Evolutionary conservation across 2,797 vertebrate genomes (phyloP).

Genomic region (Alca torda): DNA sequence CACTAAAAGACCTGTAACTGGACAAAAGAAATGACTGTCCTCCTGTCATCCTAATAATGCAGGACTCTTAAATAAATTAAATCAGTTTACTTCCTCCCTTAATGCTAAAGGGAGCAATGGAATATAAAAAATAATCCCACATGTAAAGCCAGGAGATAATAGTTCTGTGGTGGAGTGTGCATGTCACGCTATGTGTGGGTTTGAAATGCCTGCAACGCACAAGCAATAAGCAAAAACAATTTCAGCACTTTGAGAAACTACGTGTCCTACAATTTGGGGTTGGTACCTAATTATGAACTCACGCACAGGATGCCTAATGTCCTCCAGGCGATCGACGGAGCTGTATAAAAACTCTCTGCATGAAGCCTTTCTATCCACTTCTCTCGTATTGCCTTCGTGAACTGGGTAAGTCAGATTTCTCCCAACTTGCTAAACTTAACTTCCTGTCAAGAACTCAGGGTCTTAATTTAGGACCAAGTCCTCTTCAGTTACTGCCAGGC

Average conservation of each 20-base stretch:
- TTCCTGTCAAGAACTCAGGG: background rate
- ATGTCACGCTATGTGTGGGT: background rate
- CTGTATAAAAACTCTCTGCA: slow-evolving; percentile 11
- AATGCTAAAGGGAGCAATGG: background rate
- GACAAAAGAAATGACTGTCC: background rate
- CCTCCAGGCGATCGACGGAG: background rate
- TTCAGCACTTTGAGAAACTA: slow-evolving; percentile 20
- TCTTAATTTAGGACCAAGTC: background rate
- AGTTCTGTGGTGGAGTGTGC: background rate
- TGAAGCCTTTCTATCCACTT: background rate
- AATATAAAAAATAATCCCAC: background rate
- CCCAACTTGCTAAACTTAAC: background rate
- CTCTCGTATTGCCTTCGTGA: background rate
- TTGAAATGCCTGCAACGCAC: background rate
- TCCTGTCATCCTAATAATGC: background rate
- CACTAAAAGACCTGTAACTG: background rate
- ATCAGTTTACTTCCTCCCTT: background rate
- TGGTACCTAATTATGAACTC: slow-evolving; percentile 14
- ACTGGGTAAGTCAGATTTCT: background rate
- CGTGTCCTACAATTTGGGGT: slow-evolving; percentile 23
- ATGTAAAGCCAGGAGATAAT: background rate
- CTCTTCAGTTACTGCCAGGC: background rate
- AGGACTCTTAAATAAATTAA: background rate
- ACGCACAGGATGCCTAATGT: background rate
- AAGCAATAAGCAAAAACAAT: background rate